Evolutionary conservation across 2,113 vertebrate species (phyloP).

Genomic region (Accipiter cooperii): DNA sequence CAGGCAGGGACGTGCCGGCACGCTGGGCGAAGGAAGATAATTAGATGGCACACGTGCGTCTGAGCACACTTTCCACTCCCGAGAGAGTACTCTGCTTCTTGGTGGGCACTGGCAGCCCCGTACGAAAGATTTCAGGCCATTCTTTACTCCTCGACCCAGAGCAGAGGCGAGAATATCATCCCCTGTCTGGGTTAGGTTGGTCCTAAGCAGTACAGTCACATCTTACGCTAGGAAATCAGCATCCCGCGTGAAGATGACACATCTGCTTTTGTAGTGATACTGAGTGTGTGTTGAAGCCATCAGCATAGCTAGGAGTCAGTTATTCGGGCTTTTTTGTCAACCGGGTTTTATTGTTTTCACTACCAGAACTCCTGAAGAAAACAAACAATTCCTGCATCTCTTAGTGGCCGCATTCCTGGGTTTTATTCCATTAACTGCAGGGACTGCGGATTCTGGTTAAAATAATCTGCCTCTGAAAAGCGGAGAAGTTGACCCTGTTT

Average conservation of each 20-base stretch:
- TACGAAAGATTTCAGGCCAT: background rate
- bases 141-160: background rate
- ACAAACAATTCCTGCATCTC: background rate
- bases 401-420: background rate
- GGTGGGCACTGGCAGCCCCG: background rate
- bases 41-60: background rate
- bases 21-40: background rate
- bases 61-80: background rate
- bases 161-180: background rate
- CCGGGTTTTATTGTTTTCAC: background rate
- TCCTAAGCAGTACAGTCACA: background rate
- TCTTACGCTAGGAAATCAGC: background rate
- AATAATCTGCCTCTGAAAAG: background rate
- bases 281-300: background rate
- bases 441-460: background rate
- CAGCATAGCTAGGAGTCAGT: background rate
- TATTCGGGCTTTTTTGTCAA: background rate
- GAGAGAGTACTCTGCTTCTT: background rate
- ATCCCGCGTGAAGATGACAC: rapidly evolving
- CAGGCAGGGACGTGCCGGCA: background rate
- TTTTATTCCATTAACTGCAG: background rate
- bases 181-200: background rate
- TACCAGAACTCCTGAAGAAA: background rate
- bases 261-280: background rate
- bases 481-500: background rate